A percentile compares a stretch with the other conserved stretches of the same genome.
phyloP scores from a whole-genome alignment of 2,113 vertebrate genomes.

The Dascyllus trimaculatus region DNA sequence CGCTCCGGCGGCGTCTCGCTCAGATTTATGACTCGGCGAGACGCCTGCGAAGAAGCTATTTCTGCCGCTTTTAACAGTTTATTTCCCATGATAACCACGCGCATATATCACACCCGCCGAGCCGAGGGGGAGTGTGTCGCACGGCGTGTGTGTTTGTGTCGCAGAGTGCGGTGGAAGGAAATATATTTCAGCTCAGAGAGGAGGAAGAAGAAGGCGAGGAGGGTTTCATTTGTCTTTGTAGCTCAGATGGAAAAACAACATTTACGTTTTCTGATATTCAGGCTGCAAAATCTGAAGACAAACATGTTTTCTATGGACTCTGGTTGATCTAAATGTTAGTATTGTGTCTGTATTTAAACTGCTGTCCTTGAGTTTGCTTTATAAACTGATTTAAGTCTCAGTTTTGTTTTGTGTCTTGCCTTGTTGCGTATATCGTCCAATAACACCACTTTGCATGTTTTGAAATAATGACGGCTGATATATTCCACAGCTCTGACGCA shows the following conservation, averaged over 20 bases:
- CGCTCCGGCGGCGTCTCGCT: slow-evolving; percentile 33
- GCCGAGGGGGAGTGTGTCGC: background rate
- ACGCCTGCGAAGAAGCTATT: slow-evolving; percentile 45
- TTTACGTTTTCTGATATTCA: no score
- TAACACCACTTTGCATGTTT: no score
- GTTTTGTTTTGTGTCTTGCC: no score
- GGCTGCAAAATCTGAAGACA: no score
- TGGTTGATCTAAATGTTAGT: no score
- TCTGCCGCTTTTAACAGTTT: slow-evolving; percentile 57
- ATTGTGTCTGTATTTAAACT: no score
- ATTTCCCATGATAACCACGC: slow-evolving; percentile 69
- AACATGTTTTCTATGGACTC: no score
- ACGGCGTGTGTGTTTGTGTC: background rate
- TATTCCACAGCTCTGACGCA: no score
- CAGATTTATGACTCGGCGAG: slow-evolving; percentile 40
- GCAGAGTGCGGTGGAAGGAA: slow-evolving; percentile 3
- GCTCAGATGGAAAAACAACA: background rate
- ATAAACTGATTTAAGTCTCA: no score
- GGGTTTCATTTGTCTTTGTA: background rate
- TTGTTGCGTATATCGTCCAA: no score
- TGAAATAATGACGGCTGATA: no score
- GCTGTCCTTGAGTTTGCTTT: no score
- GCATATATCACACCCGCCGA: slow-evolving; percentile 30
- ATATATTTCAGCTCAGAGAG: background rate
- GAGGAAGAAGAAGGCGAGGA: background rate